A percentile compares a stretch with the other conserved stretches of the same genome.
phyloP scores from a whole-genome alignment of 2,888 invertebrate species.

The Augochlorella aurata region DNA sequence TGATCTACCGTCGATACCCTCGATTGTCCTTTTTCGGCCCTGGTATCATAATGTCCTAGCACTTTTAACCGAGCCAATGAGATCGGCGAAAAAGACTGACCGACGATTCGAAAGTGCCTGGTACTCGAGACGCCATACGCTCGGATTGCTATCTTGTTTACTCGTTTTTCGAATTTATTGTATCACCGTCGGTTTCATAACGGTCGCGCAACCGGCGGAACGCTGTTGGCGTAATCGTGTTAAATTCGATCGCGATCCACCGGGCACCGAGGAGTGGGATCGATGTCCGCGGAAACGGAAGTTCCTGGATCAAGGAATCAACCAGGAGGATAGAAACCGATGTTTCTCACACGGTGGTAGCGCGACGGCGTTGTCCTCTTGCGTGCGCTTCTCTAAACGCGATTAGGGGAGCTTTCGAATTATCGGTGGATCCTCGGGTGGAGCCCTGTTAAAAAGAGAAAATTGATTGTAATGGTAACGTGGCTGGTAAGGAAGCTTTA shows the following conservation, averaged over 20 bases:
- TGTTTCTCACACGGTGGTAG: conserved; percentile 46
- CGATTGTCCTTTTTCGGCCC: background rate
- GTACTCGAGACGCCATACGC: conserved; percentile 23
- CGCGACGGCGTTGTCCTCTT: conserved; percentile 21
- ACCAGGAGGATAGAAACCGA: conserved; percentile 59
- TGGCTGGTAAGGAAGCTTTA: background rate
- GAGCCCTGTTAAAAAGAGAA: background rate
- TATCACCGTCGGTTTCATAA: background rate
- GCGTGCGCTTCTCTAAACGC: background rate
- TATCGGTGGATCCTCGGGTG: background rate
- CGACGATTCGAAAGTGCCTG: conserved; percentile 48
- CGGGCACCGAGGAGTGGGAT: conserved; percentile 26
- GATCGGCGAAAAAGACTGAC: conserved; percentile 45
- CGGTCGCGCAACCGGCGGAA: background rate
- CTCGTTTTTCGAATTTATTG: background rate
- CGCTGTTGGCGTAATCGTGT: background rate
- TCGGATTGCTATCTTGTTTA: conserved; percentile 10
- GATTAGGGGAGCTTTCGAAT: background rate
- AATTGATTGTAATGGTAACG: background rate
- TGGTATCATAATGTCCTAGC: background rate
- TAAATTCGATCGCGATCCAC: conserved; percentile 5
- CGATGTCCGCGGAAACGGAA: conserved; percentile 9
- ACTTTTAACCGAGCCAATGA: background rate
- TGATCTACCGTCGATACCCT: background rate
- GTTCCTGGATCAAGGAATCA: conserved; percentile 3